Conservation (phyloP, 2,888 invertebrate species). For the Ennomos fuscantarius region DNA sequence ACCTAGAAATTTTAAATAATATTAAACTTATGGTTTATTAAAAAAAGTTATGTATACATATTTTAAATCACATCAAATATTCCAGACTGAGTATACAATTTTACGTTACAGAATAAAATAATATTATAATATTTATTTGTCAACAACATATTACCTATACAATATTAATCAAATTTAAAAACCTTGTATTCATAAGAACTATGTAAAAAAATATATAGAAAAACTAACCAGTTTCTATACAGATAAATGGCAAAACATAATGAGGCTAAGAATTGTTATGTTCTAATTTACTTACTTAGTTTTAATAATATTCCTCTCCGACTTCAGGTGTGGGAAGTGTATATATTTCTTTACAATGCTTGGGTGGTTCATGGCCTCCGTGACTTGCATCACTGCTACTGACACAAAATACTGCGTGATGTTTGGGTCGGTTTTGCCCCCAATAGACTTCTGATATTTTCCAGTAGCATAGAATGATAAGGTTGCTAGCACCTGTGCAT, state of each 20-base stretch:
- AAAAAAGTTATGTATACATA: too few relatives aligned
- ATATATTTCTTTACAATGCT: slow-evolving; percentile 75
- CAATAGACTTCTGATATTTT: slow-evolving; percentile 72
- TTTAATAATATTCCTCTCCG: slow-evolving; percentile 71
- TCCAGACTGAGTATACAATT: too few relatives aligned
- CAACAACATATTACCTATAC: too few relatives aligned
- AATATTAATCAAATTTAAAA: too few relatives aligned
- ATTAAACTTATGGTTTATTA: too few relatives aligned
- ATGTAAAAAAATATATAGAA: too few relatives aligned
- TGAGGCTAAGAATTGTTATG: neutral
- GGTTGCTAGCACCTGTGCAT: slow-evolving; percentile 67
- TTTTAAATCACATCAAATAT: too few relatives aligned
- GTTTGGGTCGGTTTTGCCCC: slow-evolving; percentile 69
- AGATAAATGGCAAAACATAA: too few relatives aligned
- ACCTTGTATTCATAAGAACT: too few relatives aligned
- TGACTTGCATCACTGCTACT: slow-evolving; percentile 70
- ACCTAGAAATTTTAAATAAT: slow-evolving; percentile 51
- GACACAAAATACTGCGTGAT: slow-evolving; percentile 74
- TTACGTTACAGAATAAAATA: too few relatives aligned
- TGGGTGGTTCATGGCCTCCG: slow-evolving; percentile 74
- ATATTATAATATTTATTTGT: too few relatives aligned
- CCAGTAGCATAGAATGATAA: slow-evolving; percentile 75
- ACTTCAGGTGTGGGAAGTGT: slow-evolving; percentile 74
- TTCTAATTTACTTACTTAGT: slow-evolving; percentile 55
- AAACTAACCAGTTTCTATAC: too few relatives aligned